Percentiles rank a stretch among this genome's conserved stretches.
phyloP scores from a whole-genome alignment of 2,888 invertebrate species.

The Drosophila tanythrix region DNA sequence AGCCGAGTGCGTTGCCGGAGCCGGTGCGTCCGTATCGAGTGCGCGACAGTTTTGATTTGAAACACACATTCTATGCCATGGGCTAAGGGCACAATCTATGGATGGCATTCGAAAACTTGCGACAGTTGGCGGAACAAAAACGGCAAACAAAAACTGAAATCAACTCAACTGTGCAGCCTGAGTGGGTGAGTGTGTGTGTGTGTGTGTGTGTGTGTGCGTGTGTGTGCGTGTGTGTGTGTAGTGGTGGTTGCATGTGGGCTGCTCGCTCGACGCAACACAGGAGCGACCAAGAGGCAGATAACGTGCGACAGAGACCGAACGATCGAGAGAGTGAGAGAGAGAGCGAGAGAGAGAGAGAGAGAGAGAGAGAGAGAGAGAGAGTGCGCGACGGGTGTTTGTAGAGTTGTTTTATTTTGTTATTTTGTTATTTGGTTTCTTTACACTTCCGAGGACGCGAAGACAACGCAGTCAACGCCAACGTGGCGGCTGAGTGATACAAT shows the following conservation, averaged over 20 bases:
- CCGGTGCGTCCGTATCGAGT: constrained; percentile 78
- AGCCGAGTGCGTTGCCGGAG: constrained; percentile 51
- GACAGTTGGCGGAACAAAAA: constrained; percentile 75
- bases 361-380: constrained; percentile 27
- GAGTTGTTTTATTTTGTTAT: constrained; percentile 55
- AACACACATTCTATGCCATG: constrained; percentile 50
- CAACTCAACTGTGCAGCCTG: constrained; percentile 31
- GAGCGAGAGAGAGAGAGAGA: constrained; percentile 23
- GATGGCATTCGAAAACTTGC: constrained; percentile 77
- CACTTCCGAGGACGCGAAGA: constrained; percentile 62
- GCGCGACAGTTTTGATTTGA: constrained; percentile 80
- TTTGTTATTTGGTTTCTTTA: constrained; percentile 15
- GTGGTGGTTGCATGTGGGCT: constrained; percentile 69
- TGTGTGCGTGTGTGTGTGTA: constrained; percentile 48
- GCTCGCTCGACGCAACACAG: constrained; percentile 30
- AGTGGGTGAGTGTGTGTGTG: constrained; percentile 18
- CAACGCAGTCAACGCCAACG: constrained; percentile 59
- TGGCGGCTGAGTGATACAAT: constrained; percentile 76
- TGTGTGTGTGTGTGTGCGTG: constrained; percentile 32
- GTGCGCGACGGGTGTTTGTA: constrained; percentile 55
- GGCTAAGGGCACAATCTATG: constrained; percentile 56
- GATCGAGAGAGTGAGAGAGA: constrained; percentile 17
- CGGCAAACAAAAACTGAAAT: constrained; percentile 68
- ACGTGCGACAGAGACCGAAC: constrained; percentile 20
- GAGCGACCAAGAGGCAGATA: constrained; percentile 44